phyloP scores from a whole-genome alignment of 1,140 invertebrate species.

The Melanaphis sacchari region DNA sequence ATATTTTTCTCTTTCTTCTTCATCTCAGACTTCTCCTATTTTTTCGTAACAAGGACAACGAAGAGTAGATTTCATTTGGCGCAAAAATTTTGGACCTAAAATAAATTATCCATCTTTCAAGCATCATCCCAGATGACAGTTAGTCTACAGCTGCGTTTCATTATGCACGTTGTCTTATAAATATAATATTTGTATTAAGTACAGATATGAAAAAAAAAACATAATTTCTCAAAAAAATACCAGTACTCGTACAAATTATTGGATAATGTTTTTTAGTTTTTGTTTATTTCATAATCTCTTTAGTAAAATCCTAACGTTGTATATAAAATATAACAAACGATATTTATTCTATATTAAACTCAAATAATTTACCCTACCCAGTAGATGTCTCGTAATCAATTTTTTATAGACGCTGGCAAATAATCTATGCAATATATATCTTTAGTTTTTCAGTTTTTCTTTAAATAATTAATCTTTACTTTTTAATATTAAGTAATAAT shows the following conservation, averaged over 20 bases:
- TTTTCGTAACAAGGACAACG: neutral
- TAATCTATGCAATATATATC: neutral
- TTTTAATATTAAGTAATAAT: neutral
- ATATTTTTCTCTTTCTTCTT: conserved; percentile 30
- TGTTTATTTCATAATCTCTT: neutral
- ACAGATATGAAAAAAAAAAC: neutral
- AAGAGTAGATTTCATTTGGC: neutral
- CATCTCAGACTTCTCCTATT: neutral
- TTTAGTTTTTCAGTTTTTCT: neutral
- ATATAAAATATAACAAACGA: neutral
- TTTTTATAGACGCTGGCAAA: neutral
- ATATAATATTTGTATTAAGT: neutral
- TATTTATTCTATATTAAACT: neutral
- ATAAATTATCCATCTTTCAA: conserved; percentile 6
- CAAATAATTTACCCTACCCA: neutral
- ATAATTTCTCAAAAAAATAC: neutral
- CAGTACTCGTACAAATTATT: neutral
- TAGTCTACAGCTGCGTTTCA: conserved; percentile 2
- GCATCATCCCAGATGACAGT: neutral
- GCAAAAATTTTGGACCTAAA: neutral
- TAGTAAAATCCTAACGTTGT: neutral
- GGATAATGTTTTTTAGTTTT: neutral
- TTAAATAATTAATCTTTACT: neutral
- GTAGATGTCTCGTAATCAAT: neutral
- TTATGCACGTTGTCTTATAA: neutral